Base-by-base conservation (phyloP, 2,888 invertebrate species). In the Apamea crenata region DNA sequence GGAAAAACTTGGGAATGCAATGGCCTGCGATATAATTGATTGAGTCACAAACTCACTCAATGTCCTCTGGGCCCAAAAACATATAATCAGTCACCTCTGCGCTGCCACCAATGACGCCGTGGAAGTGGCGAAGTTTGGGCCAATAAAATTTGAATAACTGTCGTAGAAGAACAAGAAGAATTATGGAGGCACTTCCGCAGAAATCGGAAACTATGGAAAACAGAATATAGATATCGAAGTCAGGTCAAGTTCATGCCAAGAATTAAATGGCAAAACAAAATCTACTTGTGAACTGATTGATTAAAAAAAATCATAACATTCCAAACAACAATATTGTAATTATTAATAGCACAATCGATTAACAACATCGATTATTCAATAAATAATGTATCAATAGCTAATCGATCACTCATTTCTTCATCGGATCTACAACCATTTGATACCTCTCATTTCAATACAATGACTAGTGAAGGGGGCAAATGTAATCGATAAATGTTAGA, bases 381-480 rank as follows among this genome's bases (percentile, higher is more conserved):
- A 29, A 61, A 76, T 66, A 70, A 81, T 66, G 32, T 50, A 66
- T 66, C 29, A 61, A 63, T 29, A 74, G 61, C 21, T 85, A 77
- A 77, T 74, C 18, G 50, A 63, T 47, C 59, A 40, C 25, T 50
- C 18, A 65, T 71, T 63, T 70, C 72, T 66, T 69, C n/a, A 76
- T 29, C 66, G 8, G 40, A 47, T 71, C 36, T 74, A 63, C 32
- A 82, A 67, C 70, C 63, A 61, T 67, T 56, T 68, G n/a, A 72
- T 40, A 65, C 67, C 47, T 75, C 79, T 75, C 70, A 80, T 77
- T 65, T 81, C 53, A 84, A 76, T 76, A 78, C 81, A 78, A 76
- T 79, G 65, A 72, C 53, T 68, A 80, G 82, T 84, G 84, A 89
- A 88, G 84, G 87, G 83, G 84, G 89, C 81, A 87, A 84, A 85